A percentile compares a stretch with the other conserved stretches of the same genome.
Conservation (phyloP, 2,797 vertebrate species). For the Anguilla obscura region DNA sequence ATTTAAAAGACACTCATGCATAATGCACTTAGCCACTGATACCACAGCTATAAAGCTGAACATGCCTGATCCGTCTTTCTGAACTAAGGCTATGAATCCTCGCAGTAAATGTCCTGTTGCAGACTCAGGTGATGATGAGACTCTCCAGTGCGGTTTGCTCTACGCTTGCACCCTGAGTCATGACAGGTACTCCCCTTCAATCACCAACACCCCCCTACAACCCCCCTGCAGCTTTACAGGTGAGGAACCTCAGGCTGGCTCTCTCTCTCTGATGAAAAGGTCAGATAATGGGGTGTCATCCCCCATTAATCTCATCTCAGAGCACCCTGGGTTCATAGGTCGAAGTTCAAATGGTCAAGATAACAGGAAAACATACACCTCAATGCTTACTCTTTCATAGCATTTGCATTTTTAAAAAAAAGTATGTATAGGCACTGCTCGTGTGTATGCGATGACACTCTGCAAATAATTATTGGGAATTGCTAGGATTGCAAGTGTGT, state of each 20-base stretch:
- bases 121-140: not conserved
- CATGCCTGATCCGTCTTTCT: not conserved
- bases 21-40: not conserved
- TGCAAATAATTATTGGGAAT: not conserved
- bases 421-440: not conserved
- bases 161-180: not conserved
- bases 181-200: not conserved
- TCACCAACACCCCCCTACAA: not conserved
- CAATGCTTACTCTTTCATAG: not conserved
- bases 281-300: not conserved
- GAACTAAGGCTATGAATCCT: not conserved
- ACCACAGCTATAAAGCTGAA: not conserved
- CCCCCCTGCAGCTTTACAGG: not conserved
- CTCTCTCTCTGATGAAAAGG: not conserved
- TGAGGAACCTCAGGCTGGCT: not conserved
- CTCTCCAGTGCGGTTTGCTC: not conserved
- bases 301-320: not conserved
- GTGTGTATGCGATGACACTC: not conserved
- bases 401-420: not conserved
- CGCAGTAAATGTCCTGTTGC: not conserved
- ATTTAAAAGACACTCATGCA: not conserved
- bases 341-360: not conserved
- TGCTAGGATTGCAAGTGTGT: not conserved
- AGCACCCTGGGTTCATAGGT: not conserved
- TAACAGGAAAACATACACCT: not conserved